Base-by-base conservation (phyloP, 2,888 invertebrate genomes). In the Tinea pellionella region DNA sequence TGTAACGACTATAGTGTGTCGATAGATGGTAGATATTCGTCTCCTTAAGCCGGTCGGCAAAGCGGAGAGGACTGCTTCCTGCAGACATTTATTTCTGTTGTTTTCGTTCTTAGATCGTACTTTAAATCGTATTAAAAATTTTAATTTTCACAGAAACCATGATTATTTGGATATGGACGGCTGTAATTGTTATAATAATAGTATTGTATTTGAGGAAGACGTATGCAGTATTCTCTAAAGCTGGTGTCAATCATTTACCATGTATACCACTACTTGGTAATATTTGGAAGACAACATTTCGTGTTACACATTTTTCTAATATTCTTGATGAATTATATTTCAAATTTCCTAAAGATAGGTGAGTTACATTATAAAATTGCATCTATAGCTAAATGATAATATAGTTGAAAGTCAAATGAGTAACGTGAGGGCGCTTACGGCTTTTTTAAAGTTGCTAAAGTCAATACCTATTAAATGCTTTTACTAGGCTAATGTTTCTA, bases 301-400 rank as follows among this genome's bases (percentile, higher is more conserved):
- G 24, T 16, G 11, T 19, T 1, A n/a, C 1, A 9, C 53, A 53
- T 24, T 53, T 53, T 11, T 53, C 19, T 8, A 8, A 18, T 4
- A 18, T 53, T 53, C n/a, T 24, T 1, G 24, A 18, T 12, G 53
- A 53, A 24, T 12, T 53, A 4, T 53, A 24, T 24, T 7, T 3
- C 1, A 24, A 18, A 13, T 53, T 53, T 53, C 24, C 53, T 60
- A 75, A 77, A 62, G 68, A 77, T 15, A 67, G 70, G 0, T 66
- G 61, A 47, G n/a, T 47, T 47, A 47, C 13, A 4, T 15, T 47
- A 15, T 47, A 37, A 9, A 24, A 24, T 24, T 24, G n/a, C n/a
- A n/a, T n/a, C n/a, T n/a, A n/a, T n/a, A n/a, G n/a, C n/a, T n/a
- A n/a, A n/a, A n/a, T n/a, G n/a, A n/a, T n/a, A n/a, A n/a, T n/a